phyloP scores from a whole-genome alignment of 1,140 invertebrate genomes.

The Holotrichia oblita region DNA sequence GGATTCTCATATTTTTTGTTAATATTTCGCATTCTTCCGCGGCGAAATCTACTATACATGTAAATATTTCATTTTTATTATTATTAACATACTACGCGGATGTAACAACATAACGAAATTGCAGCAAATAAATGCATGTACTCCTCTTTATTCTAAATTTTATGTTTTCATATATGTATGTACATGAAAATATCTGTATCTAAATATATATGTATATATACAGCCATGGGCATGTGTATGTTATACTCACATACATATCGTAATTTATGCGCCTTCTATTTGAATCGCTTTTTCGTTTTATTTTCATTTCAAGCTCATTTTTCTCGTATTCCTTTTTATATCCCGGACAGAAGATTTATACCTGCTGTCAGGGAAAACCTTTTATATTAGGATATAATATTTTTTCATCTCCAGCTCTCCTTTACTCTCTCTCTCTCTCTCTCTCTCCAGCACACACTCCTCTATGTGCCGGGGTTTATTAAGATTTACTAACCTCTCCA shows the following conservation, averaged over 20 bases:
- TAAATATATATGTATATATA: neutral
- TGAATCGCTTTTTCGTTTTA: conserved; percentile 58
- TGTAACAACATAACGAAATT: neutral
- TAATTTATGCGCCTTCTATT: conserved; percentile 59
- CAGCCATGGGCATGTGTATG: neutral
- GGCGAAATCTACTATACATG: neutral
- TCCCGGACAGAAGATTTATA: conserved; percentile 59
- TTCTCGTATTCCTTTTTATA: conserved; percentile 59
- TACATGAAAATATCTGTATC: neutral
- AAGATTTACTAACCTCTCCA: conserved; percentile 39
- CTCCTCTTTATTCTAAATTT: neutral
- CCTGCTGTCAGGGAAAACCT: conserved; percentile 56
- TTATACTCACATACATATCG: conserved; percentile 44
- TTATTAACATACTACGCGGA: neutral
- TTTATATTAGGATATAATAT: conserved; percentile 61
- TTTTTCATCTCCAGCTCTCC: conserved; percentile 47
- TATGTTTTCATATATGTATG: conserved; percentile 8
- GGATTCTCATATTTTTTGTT: neutral
- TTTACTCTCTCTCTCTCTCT: neutral
- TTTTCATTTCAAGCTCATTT: conserved; percentile 60
- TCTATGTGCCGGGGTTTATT: conserved; percentile 35
- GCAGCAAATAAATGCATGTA: conserved; percentile 5
- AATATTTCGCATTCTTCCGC: neutral
- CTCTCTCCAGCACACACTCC: conserved; percentile 45
- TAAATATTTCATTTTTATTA: conserved; percentile 19